phyloP scores from a whole-genome alignment of 2,113 vertebrate species.

The Psilopsiagon aymara region DNA sequence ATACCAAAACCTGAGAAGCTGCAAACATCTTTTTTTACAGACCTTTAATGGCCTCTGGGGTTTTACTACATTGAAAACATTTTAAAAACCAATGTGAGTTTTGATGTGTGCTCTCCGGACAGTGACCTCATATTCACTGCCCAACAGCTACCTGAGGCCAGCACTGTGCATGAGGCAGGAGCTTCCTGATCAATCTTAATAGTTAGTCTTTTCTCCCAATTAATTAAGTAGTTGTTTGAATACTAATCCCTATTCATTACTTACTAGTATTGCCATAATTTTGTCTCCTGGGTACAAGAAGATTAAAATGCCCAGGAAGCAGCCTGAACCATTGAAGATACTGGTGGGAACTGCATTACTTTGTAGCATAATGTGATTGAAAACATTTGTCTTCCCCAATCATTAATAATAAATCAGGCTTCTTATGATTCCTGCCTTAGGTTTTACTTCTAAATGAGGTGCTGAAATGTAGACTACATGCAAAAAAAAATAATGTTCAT shows the following conservation, averaged over 20 bases:
- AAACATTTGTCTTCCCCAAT: not conserved
- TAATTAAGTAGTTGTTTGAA: not conserved
- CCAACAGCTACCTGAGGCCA: not conserved
- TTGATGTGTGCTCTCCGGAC: not conserved
- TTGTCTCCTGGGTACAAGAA: not conserved
- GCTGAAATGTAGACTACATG: not conserved
- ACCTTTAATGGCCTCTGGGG: not conserved
- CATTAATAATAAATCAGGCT: constrained; percentile 1
- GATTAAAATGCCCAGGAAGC: not conserved
- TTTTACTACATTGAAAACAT: not conserved
- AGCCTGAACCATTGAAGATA: not conserved
- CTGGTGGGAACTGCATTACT: not conserved
- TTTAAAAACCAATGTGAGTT: not conserved
- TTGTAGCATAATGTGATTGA: not conserved
- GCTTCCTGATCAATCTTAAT: not conserved
- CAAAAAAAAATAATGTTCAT: not conserved
- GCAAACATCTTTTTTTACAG: not conserved
- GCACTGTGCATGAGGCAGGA: not conserved
- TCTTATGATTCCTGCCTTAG: not conserved
- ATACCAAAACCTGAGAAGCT: not conserved
- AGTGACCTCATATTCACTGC: rapidly evolving
- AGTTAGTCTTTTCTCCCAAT: not conserved
- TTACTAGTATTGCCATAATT: not conserved
- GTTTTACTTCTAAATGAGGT: constrained; percentile 18
- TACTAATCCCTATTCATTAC: not conserved